Evolutionary conservation across 2,797 vertebrate genomes (phyloP).

Genomic region (Rhynchotus rufescens): DNA sequence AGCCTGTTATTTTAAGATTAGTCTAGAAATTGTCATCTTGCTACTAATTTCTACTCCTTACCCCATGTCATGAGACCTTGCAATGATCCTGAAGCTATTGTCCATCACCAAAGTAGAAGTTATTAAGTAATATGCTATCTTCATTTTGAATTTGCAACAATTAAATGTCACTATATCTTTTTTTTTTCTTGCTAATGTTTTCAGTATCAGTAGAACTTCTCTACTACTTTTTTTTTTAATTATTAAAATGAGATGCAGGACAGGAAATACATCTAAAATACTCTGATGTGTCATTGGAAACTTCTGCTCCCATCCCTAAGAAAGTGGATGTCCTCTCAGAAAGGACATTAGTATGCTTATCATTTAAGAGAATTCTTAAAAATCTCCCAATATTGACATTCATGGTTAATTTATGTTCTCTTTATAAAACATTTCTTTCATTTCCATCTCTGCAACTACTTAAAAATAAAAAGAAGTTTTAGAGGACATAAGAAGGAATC

Average conservation of each 20-base stretch:
- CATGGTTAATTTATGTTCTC: not conserved
- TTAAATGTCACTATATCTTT: not conserved
- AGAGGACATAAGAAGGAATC: constrained; percentile 30
- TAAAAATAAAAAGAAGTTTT: constrained; percentile 50
- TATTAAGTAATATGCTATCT: not conserved
- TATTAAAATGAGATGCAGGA: not conserved
- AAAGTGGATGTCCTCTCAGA: not conserved
- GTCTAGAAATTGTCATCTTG: constrained; percentile 19
- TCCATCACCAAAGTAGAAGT: not conserved
- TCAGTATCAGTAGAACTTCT: not conserved
- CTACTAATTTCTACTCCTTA: constrained; percentile 15
- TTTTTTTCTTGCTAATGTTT: not conserved
- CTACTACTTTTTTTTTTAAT: not conserved
- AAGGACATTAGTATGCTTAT: not conserved
- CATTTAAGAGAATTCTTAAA: not conserved
- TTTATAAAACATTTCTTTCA: constrained; percentile 13
- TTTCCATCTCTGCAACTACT: constrained; percentile 28
- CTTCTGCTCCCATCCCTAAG: not conserved
- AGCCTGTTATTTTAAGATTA: constrained; percentile 37
- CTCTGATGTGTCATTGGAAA: not conserved
- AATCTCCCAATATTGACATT: not conserved
- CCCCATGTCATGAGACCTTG: not conserved
- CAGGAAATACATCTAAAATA: not conserved
- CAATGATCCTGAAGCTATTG: not conserved
- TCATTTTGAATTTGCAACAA: not conserved